phyloP scores from a whole-genome alignment of 2,797 vertebrate species.

The Danio tinwini region DNA sequence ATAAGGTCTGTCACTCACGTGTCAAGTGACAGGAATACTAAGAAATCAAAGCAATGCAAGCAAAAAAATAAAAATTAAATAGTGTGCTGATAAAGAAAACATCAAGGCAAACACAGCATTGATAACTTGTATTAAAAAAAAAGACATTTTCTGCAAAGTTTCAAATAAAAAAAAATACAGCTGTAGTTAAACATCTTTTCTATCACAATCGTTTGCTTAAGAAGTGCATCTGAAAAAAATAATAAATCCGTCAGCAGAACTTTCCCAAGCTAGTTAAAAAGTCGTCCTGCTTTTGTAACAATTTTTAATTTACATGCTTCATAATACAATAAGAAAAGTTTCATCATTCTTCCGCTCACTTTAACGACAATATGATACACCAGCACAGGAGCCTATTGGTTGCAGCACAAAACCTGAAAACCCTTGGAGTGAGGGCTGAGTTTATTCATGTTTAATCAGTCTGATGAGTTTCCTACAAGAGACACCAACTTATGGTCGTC shows the following conservation, averaged over 20 bases:
- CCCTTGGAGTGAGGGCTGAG: conserved; percentile 63
- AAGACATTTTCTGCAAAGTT: conserved; percentile 75
- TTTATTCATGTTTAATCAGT: conserved; percentile 16
- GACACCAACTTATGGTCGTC: conserved; percentile 80
- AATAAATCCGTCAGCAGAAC: conserved; percentile 71
- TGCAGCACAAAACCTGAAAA: conserved; percentile 63
- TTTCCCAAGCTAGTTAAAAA: conserved; percentile 57
- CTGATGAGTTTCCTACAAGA: conserved; percentile 20
- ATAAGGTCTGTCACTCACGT: conserved; percentile 96
- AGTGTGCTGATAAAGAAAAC: conserved; percentile 84
- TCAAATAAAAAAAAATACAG: conserved; percentile 93
- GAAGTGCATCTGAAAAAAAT: conserved; percentile 90
- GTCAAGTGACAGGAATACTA: conserved; percentile 86
- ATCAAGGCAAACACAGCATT: conserved; percentile 81
- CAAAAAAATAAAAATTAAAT: conserved; percentile 82
- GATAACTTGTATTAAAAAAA: conserved; percentile 82
- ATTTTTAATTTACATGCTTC: conserved; percentile 57
- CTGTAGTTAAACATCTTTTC: conserved; percentile 87
- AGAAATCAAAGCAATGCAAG: conserved; percentile 77
- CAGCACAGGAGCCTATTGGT: conserved; percentile 59
- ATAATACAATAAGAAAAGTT: conserved; percentile 63
- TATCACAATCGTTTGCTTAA: conserved; percentile 85
- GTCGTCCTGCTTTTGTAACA: conserved; percentile 52
- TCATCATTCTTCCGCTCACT: conserved; percentile 67
- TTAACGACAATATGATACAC: conserved; percentile 66